Percentiles rank a stretch among this genome's conserved stretches.
Evolutionary conservation across 2,113 vertebrate genomes (phyloP).

Genomic region (Dicerorhinus sumatrensis): DNA sequence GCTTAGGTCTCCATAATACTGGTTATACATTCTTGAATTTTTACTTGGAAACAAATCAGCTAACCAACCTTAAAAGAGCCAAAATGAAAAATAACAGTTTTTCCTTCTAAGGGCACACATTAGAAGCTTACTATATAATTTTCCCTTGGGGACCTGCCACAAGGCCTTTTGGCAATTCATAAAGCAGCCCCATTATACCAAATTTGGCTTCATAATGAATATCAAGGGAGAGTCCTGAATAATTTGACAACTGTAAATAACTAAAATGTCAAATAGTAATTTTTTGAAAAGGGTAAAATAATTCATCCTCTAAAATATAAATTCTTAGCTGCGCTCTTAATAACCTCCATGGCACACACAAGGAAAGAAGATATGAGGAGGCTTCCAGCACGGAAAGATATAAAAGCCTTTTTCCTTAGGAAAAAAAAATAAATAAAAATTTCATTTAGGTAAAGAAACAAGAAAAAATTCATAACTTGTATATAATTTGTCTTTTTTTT

Average conservation of each 20-base stretch:
- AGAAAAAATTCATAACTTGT: constrained; percentile 17
- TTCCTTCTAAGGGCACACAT: constrained; percentile 34
- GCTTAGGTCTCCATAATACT: not conserved
- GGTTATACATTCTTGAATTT: not conserved
- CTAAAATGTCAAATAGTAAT: not conserved
- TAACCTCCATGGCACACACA: not conserved
- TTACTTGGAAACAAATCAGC: not conserved
- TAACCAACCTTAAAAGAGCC: not conserved
- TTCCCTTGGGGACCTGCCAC: not conserved
- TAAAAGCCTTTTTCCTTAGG: constrained; percentile 51
- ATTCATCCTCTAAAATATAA: not conserved
- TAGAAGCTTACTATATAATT: not conserved
- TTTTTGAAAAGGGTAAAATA: not conserved
- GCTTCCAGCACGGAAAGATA: constrained; percentile 28
- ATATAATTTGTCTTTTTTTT: not conserved
- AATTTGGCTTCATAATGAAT: not conserved
- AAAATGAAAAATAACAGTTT: not conserved
- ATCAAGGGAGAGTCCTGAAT: not conserved
- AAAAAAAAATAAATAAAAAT: constrained; percentile 63
- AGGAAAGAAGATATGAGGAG: not conserved
- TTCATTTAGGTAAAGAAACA: constrained; percentile 52
- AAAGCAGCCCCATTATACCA: not conserved
- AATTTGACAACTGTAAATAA: not conserved
- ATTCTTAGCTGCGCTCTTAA: not conserved
- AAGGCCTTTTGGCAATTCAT: constrained; percentile 28